These are phyloP conservation scores for Smutsia gigantea DNA, from an alignment of 2,797 vertebrate genomes.

Conservation along the genomic window DNA sequence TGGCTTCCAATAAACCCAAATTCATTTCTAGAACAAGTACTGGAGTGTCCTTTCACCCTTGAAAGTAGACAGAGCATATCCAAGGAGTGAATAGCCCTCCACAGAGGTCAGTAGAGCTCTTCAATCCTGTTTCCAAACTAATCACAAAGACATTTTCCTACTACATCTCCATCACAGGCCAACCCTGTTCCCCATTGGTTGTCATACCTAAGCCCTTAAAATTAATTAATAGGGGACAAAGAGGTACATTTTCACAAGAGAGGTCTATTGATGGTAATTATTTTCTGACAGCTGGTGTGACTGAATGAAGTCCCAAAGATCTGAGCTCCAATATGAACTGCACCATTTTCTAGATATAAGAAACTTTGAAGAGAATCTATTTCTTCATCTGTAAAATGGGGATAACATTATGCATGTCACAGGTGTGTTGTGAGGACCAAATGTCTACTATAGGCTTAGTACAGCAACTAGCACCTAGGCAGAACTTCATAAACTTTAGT, in stretches of 20 bases:
- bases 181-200: not conserved
- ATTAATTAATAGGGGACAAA: not conserved
- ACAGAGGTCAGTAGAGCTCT: not conserved
- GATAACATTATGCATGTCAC: not conserved
- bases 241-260: not conserved
- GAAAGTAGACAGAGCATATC: not conserved
- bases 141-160: not conserved
- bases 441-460: not conserved
- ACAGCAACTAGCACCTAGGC: not conserved
- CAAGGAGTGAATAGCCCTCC: not conserved
- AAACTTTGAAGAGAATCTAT: not conserved
- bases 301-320: not conserved
- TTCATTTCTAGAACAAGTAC: not conserved
- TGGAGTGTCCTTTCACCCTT: not conserved
- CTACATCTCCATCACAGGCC: not conserved
- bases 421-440: not conserved
- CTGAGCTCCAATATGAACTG: not conserved
- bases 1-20: not conserved
- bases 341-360: not conserved
- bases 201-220: not conserved
- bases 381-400: not conserved
- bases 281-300: not conserved
- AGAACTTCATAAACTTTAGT: not conserved
- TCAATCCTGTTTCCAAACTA: not conserved
- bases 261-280: not conserved